These are phyloP conservation scores for Cheracebus regulus DNA, from an alignment of 2,797 vertebrate species.

Conservation along the genomic window DNA sequence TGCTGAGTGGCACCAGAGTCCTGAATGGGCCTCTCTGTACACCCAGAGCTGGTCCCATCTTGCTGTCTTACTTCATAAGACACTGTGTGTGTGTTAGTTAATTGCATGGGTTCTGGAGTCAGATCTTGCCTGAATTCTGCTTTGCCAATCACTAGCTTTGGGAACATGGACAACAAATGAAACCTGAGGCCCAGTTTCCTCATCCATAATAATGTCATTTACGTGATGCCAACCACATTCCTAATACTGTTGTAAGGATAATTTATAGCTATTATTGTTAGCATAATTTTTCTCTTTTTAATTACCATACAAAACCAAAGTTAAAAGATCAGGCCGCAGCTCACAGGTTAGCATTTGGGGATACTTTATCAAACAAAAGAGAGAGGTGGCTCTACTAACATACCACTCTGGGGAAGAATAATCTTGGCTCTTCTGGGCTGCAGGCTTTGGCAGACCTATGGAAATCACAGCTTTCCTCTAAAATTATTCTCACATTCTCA, in stretches of 20 bases:
- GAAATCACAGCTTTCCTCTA: slow-evolving; percentile 59
- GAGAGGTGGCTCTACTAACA: background rate
- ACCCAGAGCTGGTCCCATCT: background rate
- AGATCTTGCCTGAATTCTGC: background rate
- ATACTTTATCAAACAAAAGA: background rate
- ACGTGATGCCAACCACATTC: background rate
- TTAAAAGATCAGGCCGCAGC: background rate
- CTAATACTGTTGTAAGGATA: background rate
- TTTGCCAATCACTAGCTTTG: background rate
- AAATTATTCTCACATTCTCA: slow-evolving; percentile 58
- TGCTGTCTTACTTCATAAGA: background rate
- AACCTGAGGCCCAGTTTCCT: background rate
- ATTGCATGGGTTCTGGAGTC: background rate
- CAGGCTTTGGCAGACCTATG: slow-evolving; percentile 47
- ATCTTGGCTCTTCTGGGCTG: slow-evolving; percentile 43
- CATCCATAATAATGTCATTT: background rate
- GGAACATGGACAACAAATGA: background rate
- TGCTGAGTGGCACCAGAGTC: background rate
- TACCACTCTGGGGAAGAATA: background rate
- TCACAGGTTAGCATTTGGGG: background rate
- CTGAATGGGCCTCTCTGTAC: background rate
- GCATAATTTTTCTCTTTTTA: background rate
- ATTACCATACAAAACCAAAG: slow-evolving; percentile 1
- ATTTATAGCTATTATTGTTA: background rate
- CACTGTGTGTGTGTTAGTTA: background rate